Conservation (phyloP, 2,888 invertebrate species). For the Bellardia bayeri region DNA sequence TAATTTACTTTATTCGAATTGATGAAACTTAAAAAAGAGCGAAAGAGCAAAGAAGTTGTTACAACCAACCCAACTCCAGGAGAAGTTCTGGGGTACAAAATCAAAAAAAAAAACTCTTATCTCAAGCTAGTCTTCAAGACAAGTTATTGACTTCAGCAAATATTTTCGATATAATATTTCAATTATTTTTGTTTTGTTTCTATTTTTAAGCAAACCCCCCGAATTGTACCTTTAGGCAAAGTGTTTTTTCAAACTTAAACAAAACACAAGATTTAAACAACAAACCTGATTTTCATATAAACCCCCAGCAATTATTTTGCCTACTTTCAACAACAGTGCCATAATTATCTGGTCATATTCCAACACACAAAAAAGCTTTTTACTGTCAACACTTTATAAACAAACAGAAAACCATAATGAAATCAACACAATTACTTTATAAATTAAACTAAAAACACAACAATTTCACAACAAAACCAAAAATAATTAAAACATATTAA, state of each 20-base stretch:
- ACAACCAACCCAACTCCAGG: too few species aligned
- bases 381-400: conserved; percentile 24
- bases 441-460: conserved; percentile 7
- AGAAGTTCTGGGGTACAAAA: too few species aligned
- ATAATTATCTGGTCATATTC: not conserved
- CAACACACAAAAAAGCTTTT: not conserved
- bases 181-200: too few species aligned
- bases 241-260: not conserved
- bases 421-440: conserved; percentile 35
- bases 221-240: too few species aligned
- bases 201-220: too few species aligned
- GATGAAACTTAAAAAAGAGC: too few species aligned
- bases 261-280: conserved; percentile 55
- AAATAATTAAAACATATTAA: not conserved
- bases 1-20: too few species aligned
- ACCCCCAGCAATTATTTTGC: not conserved
- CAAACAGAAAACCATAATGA: conserved; percentile 1
- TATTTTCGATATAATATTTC: too few species aligned
- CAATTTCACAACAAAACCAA: not conserved
- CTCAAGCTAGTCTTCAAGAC: too few species aligned
- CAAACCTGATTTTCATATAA: conserved; percentile 12
- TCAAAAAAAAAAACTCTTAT: too few species aligned
- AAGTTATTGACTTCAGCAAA: too few species aligned
- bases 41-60: too few species aligned
- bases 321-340: not conserved